Base-by-base conservation (phyloP, 2,113 vertebrate species). In the Oxyruncus cristatus region DNA sequence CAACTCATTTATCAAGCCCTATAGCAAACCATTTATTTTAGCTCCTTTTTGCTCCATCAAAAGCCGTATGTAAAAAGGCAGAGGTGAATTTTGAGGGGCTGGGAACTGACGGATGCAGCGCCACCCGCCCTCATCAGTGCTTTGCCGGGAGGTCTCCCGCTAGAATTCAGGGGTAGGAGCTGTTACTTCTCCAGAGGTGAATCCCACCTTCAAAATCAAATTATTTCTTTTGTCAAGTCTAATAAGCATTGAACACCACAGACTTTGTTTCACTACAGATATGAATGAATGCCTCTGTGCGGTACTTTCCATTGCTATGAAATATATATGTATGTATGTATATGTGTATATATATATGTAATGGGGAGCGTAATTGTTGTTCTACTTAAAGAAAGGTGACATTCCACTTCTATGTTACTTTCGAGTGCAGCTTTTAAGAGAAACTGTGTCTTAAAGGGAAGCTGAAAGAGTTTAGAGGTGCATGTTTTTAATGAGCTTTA, bases 401-500 rank as follows among this genome's bases (percentile, higher is more conserved):
- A 83, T 97, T 97, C 95, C 91, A 95, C 59, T 95, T 93, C 81
- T 77, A 2, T 56, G 65, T 82, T 77, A 87, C 77, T 96, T 95
- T 91, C 67, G 85, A 86, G 61, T 67, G 66, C 94, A 91, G 79
- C 82, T 96, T 93, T 92, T 83, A 91, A 75, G 39, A 91, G 89
- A 84, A 74, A 85, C 8, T 0, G 0, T 87, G 61, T 96, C 93
- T 96, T 92, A 83, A 85, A 95, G 16, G 42, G 70, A 94, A 95
- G 72, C 67, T 84, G 85, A 66, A 86, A 84, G 22, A 42, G 41
- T 81, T 96, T 75, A 79, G 61, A 86, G 26, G 21, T 90, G 9
- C 75, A 42, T 74, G 52, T 71, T 94, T 94, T 65, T 81, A 93
- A 88, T 46, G 42, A 87, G 32, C 61, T 90, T 65, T 77, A 85